phyloP scores from a whole-genome alignment of 2,113 vertebrate species.

The Cariama cristata region DNA sequence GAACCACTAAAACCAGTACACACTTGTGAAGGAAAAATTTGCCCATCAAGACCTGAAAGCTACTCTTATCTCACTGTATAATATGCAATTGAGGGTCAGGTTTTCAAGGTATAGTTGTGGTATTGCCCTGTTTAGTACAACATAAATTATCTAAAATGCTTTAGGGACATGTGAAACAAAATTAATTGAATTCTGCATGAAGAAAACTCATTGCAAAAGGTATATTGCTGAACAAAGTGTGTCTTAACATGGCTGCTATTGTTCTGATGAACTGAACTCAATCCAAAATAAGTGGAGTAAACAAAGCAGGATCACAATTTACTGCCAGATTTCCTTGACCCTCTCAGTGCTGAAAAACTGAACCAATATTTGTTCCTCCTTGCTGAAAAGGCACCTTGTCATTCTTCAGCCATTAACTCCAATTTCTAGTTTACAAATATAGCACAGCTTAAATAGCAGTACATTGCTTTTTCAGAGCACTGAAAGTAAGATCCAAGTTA shows the following conservation, averaged over 20 bases:
- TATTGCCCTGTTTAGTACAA: neutral
- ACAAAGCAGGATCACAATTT: neutral
- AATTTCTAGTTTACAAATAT: neutral
- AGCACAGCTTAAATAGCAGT: neutral
- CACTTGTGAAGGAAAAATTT: neutral
- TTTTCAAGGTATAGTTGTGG: neutral
- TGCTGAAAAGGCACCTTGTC: neutral
- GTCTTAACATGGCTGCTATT: neutral
- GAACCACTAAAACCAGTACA: neutral
- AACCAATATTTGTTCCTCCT: neutral
- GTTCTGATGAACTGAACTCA: neutral
- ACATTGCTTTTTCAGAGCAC: neutral
- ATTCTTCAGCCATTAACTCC: neutral
- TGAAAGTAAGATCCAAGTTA: neutral
- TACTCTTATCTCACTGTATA: neutral
- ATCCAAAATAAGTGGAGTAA: neutral
- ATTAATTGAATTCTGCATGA: neutral
- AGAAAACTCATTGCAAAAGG: neutral
- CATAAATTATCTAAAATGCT: neutral
- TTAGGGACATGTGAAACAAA: neutral
- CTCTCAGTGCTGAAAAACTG: neutral
- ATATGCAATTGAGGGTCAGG: accelerated
- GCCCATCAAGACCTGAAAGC: neutral
- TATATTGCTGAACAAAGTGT: neutral
- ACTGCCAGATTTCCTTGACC: neutral